These are phyloP conservation scores for Copsychus sechellarum DNA, from an alignment of 2,113 vertebrate genomes.

Conservation along the genomic window DNA sequence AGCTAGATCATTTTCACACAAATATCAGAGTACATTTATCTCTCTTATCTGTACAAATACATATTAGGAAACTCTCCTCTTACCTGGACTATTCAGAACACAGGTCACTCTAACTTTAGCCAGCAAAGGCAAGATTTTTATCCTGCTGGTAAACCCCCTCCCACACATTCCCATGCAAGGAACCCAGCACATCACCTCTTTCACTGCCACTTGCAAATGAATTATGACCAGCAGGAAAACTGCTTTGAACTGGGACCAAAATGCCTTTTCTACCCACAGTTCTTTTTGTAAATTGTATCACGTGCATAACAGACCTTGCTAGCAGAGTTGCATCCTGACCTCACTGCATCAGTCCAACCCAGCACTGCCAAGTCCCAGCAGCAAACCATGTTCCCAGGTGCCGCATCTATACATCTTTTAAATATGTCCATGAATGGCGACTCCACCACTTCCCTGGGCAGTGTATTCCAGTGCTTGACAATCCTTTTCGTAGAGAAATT, in stretches of 20 bases:
- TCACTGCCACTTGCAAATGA: accelerated
- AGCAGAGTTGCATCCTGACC: neutral
- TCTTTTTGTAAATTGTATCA: neutral
- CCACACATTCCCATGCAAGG: accelerated
- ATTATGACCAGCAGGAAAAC: accelerated
- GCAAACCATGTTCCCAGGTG: neutral
- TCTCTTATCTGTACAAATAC: neutral
- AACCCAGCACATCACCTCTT: neutral
- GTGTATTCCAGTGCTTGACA: neutral
- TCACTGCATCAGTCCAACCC: neutral
- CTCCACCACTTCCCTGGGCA: neutral
- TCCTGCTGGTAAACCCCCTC: neutral
- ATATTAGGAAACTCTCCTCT: neutral
- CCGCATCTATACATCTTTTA: accelerated
- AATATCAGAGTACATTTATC: accelerated
- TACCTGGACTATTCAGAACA: neutral
- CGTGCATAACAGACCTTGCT: neutral
- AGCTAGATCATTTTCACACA: neutral
- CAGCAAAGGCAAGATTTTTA: neutral
- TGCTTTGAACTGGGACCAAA: neutral
- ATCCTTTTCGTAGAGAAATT: neutral
- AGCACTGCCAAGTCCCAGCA: neutral
- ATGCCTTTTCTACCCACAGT: neutral
- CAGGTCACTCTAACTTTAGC: neutral
- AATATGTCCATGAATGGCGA: neutral